Conservation (phyloP, 2,888 invertebrate genomes). For the Merodon equestris region DNA sequence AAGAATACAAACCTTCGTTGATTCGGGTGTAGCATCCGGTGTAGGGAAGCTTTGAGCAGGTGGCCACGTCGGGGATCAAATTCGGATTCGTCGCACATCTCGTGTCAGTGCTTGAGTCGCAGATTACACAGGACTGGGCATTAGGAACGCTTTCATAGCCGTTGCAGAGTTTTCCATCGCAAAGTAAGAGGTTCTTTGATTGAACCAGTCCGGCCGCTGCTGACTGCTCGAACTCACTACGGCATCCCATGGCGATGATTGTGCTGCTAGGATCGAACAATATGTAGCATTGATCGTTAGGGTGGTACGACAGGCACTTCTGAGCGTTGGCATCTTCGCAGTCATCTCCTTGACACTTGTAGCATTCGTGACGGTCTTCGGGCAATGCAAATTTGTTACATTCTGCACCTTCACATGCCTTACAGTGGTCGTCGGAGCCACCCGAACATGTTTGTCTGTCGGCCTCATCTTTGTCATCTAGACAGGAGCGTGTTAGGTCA, state of each 20-base stretch:
- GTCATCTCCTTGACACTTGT: constrained; percentile 67
- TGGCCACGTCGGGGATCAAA: constrained; percentile 62
- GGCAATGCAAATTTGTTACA: constrained; percentile 73
- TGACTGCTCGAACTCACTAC: constrained; percentile 73
- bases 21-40: constrained; percentile 74
- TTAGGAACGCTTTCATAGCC: constrained; percentile 48
- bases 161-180: constrained; percentile 73
- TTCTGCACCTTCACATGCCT: constrained; percentile 69
- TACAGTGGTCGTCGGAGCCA: constrained; percentile 70
- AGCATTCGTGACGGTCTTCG: constrained; percentile 72
- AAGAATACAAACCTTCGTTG: constrained; percentile 70
- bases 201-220: constrained; percentile 71
- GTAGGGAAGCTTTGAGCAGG: constrained; percentile 73
- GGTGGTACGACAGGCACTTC: constrained; percentile 71
- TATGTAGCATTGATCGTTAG: constrained; percentile 73
- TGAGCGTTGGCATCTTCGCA: constrained; percentile 67
- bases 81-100: constrained; percentile 76
- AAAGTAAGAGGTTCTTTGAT: constrained; percentile 72
- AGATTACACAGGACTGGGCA: constrained; percentile 71
- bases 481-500: constrained; percentile 73
- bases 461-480: constrained; percentile 73
- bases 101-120: constrained; percentile 72
- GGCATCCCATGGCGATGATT: constrained; percentile 74
- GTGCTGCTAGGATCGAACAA: constrained; percentile 69
- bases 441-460: constrained; percentile 71